A percentile compares a stretch with the other conserved stretches of the same genome.
Evolutionary conservation across 2,888 invertebrate species (phyloP).

Genomic region (Eudasyphora cyanicolor): DNA sequence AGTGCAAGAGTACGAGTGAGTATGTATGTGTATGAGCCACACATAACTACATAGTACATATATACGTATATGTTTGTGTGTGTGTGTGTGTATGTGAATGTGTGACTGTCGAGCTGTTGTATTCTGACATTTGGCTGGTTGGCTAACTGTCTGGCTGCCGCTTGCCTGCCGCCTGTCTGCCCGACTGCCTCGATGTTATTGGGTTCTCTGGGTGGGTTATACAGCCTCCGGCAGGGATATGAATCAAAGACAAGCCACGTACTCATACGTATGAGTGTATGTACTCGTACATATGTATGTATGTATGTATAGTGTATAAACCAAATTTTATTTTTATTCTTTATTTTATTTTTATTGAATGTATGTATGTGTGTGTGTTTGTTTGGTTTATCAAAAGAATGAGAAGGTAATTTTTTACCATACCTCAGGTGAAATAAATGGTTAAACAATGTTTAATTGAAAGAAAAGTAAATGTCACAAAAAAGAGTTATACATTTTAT

Average conservation of each 20-base stretch:
- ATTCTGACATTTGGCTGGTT: slow-evolving; percentile 28
- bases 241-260: slow-evolving; percentile 59
- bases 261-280: neutral
- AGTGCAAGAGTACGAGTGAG: slow-evolving; percentile 17
- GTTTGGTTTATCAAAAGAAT: slow-evolving; percentile 44
- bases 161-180: slow-evolving; percentile 39
- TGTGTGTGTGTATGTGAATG: neutral
- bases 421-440: slow-evolving; percentile 50
- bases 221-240: slow-evolving; percentile 48
- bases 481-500: slow-evolving; percentile 29
- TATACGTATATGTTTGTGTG: neutral
- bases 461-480: slow-evolving; percentile 57
- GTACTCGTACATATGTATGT: neutral
- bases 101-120: slow-evolving; percentile 26
- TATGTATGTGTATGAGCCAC: neutral
- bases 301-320: slow-evolving; percentile 27
- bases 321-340: slow-evolving; percentile 49
- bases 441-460: slow-evolving; percentile 59
- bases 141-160: slow-evolving; percentile 23
- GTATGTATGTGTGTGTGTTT: slow-evolving; percentile 3
- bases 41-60: neutral
- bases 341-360: slow-evolving; percentile 28
- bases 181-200: slow-evolving; percentile 29
- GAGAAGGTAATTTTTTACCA: slow-evolving; percentile 44
- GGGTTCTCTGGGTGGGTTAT: slow-evolving; percentile 46